These are phyloP conservation scores for Hoplodrina ambigua DNA, from an alignment of 2,888 invertebrate species.

Conservation along the genomic window DNA sequence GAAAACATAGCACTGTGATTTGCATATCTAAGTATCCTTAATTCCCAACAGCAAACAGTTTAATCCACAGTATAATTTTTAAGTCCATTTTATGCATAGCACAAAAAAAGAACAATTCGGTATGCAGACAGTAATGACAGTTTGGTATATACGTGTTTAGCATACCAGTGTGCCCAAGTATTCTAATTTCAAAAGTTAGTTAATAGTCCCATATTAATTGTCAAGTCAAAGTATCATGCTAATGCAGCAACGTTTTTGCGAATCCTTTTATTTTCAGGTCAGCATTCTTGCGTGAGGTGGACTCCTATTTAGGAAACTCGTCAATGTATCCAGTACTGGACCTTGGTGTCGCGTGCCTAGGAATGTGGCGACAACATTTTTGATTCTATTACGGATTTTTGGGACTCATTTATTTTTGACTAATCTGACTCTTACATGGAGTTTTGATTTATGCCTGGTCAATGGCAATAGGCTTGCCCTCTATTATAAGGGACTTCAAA, in stretches of 20 bases:
- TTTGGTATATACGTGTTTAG: constrained; percentile 26
- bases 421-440: neutral
- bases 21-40: neutral
- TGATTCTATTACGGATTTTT: neutral
- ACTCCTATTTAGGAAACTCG: constrained; percentile 82
- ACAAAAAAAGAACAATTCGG: constrained; percentile 7
- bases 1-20: constrained; percentile 8
- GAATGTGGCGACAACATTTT: constrained; percentile 61
- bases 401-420: neutral
- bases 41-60: constrained; percentile 1
- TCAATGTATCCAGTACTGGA: constrained; percentile 73
- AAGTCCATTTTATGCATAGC: neutral
- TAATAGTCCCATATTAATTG: constrained; percentile 57
- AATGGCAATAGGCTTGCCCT: too few relatives aligned
- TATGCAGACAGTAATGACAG: constrained; percentile 32
- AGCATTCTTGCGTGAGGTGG: constrained; percentile 72
- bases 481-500: too few relatives aligned
- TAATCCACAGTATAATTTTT: constrained; percentile 6
- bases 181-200: constrained; percentile 39
- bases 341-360: constrained; percentile 79
- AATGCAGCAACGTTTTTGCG: constrained; percentile 62
- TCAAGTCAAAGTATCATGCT: constrained; percentile 59
- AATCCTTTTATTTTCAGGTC: constrained; percentile 73
- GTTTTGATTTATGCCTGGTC: too few relatives aligned
- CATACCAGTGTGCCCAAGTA: constrained; percentile 28